A percentile compares a stretch with the other conserved stretches of the same genome.
phyloP scores from a whole-genome alignment of 2,113 vertebrate genomes.

The Gavialis gangeticus region DNA sequence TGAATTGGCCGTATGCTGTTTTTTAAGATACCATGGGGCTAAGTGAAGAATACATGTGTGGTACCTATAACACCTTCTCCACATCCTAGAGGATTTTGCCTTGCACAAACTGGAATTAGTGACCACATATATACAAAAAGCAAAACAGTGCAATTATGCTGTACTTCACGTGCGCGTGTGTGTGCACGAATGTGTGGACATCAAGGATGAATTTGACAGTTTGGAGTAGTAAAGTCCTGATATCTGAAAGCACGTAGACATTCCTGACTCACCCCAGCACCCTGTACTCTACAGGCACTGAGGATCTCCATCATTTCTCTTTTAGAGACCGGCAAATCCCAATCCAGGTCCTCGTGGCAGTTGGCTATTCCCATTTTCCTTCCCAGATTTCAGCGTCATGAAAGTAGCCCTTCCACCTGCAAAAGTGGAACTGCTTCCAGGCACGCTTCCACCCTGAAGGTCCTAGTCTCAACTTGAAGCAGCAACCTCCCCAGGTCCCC shows the following conservation, averaged over 20 bases:
- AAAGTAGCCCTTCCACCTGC: not conserved
- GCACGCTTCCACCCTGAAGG: not conserved
- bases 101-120: no score
- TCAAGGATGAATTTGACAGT: not conserved
- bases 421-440: not conserved
- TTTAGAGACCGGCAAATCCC: not conserved
- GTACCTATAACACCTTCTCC: not conserved
- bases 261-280: not conserved
- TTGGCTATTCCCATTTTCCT: accelerated
- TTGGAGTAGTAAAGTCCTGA: not conserved
- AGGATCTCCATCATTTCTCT: not conserved
- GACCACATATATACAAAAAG: no score
- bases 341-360: not conserved
- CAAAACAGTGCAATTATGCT: not conserved
- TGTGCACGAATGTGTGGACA: not conserved
- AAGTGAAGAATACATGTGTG: not conserved
- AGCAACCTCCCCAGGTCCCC: not conserved
- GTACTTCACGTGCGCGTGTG: not conserved
- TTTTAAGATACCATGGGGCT: not conserved
- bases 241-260: not conserved
- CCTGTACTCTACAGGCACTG: not conserved
- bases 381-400: not conserved
- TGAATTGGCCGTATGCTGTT: not conserved
- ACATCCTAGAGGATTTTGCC: no score
- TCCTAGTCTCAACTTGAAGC: not conserved